Evolutionary conservation across 2,113 vertebrate genomes (phyloP).

Genomic region (Rhinopomastus cyanomelas): DNA sequence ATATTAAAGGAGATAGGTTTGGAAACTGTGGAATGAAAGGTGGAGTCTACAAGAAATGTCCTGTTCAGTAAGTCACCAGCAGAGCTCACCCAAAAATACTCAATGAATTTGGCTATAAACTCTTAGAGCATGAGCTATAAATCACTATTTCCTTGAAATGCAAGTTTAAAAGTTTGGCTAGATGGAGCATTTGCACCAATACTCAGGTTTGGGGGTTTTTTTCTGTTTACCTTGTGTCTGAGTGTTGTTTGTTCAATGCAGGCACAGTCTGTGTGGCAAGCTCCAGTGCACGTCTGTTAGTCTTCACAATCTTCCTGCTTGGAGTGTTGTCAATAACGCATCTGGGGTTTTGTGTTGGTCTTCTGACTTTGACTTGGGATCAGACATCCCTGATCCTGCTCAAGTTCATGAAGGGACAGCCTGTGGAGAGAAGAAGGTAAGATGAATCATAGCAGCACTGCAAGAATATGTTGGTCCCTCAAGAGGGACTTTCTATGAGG

Average conservation of each 20-base stretch:
- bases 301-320: conserved; percentile 41
- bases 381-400: conserved; percentile 84
- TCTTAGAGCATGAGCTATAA: background rate
- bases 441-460: background rate
- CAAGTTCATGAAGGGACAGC: conserved; percentile 83
- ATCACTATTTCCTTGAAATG: background rate
- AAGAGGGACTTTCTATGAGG: no score
- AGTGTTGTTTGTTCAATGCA: conserved; percentile 20
- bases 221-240: background rate
- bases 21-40: conserved; percentile 84
- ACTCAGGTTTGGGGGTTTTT: background rate
- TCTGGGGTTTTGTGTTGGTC: conserved; percentile 70
- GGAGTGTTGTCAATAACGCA: background rate
- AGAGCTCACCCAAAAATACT: background rate
- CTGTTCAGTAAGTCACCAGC: conserved; percentile 74
- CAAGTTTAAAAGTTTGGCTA: background rate
- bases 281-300: conserved; percentile 80
- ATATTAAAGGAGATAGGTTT: conserved; percentile 76
- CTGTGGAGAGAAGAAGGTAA: conserved; percentile 81
- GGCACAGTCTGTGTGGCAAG: conserved; percentile 85
- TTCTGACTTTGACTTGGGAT: conserved; percentile 82
- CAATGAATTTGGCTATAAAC: background rate
- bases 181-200: background rate
- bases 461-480: no score
- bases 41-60: conserved; percentile 50